Evolutionary conservation across 1,140 invertebrate species (phyloP), one percentile per base, ranked within the genome.

Genomic region (Zaprionus africanus): DNA sequence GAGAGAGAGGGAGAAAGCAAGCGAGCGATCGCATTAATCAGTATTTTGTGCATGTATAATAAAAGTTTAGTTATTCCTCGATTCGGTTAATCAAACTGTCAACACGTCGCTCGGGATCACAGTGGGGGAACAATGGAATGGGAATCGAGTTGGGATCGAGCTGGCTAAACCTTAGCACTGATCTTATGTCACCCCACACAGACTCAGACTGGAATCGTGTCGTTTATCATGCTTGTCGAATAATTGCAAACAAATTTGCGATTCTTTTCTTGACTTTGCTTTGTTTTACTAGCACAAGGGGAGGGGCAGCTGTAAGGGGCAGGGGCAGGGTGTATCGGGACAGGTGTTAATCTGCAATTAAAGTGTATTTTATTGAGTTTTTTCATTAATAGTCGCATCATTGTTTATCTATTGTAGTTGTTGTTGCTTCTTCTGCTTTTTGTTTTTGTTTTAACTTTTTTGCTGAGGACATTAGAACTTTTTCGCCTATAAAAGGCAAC

Each of bases 291-390:
- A 24, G 46, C n/a, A n/a, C 17, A 9, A n/a, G 41, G 1, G n/a
- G n/a, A n/a, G 41, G n/a, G 7, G 38, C 19, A 19, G 46, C 6
- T 11, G 46, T 4, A 2, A n/a, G 0, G 5, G 11, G 46, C 7
- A 9, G 7, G 17, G n/a, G n/a, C 12, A 15, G 43, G 43, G 17
- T 0, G 1, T 15, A 41, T 2, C 2, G 19, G 17, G 46, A 51
- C 46, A 51, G 46, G 17, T 51, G 46, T 13, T 51, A 51, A 51
- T 24, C 19, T 51, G 46, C 46, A 51, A 51, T 51, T 51, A 51
- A 51, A 51, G 46, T 51, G 46, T 51, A 51, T 51, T 51, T 51
- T 51, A 51, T 51, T 51, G 46, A 51, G 46, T 51, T 51, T 51
- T 51, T 51, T 51, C 46, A 51, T 51, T 51, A 51, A 51, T 51